Conservation (phyloP, 2,888 invertebrate genomes). For the Pheosia gnoma region DNA sequence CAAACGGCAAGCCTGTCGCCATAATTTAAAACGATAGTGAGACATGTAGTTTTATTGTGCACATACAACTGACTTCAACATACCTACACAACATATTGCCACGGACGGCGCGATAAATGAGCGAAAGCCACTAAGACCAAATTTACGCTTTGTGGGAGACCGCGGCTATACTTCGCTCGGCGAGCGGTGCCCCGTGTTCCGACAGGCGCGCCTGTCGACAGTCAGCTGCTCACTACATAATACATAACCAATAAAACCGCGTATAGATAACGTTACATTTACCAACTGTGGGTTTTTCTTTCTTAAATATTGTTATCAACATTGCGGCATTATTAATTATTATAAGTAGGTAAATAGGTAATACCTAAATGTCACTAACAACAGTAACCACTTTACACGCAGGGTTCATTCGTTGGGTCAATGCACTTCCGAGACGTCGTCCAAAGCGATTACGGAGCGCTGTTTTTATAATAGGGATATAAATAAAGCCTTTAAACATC, state of each 20-base stretch:
- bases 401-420: slow-evolving; percentile 81
- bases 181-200: slow-evolving; percentile 46
- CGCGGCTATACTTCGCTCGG: slow-evolving; percentile 59
- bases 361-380: slow-evolving; percentile 46
- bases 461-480: slow-evolving; percentile 67
- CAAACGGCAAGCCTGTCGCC: slow-evolving; percentile 70
- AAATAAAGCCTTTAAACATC: slow-evolving; percentile 48
- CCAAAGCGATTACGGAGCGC: slow-evolving; percentile 72
- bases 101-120: slow-evolving; percentile 73
- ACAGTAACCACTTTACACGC: slow-evolving; percentile 49
- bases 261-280: slow-evolving; percentile 35
- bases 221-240: slow-evolving; percentile 74
- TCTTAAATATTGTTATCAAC: slow-evolving; percentile 1
- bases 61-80: slow-evolving; percentile 63
- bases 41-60: slow-evolving; percentile 74
- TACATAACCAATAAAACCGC: slow-evolving; percentile 35
- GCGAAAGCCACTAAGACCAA: slow-evolving; percentile 81
- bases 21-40: slow-evolving; percentile 75
- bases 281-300: slow-evolving; percentile 29
- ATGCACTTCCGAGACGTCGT: slow-evolving; percentile 80
- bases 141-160: slow-evolving; percentile 83
- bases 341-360: slow-evolving; percentile 12
- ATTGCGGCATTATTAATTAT: not conserved
- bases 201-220: slow-evolving; percentile 47
- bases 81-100: slow-evolving; percentile 64